phyloP scores from a whole-genome alignment of 1,140 invertebrate genomes.

The Lineus longissimus region DNA sequence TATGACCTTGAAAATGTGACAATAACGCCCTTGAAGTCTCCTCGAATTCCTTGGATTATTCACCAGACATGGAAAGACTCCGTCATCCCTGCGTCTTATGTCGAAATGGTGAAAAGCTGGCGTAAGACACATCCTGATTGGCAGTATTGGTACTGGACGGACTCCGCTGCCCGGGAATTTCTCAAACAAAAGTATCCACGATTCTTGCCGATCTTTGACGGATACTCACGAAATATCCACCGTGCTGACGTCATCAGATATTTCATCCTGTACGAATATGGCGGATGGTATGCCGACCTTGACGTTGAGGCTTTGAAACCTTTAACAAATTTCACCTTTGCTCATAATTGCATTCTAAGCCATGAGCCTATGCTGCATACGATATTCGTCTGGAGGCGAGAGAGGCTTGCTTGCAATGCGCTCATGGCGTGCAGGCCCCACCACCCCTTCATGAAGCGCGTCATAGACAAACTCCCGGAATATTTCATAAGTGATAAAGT shows the following conservation, averaged over 20 bases:
- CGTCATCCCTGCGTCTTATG: slow-evolving; percentile 2
- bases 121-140: slow-evolving; percentile 8
- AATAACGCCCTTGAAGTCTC: too few relatives aligned
- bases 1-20: too few relatives aligned
- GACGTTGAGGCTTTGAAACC: slow-evolving; percentile 10
- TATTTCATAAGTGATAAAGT: too few relatives aligned
- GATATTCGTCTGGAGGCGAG: too few relatives aligned
- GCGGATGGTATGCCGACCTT: slow-evolving; percentile 12
- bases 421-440: too few relatives aligned
- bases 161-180: slow-evolving; percentile 8
- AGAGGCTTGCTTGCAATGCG: too few relatives aligned
- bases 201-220: slow-evolving; percentile 7
- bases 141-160: slow-evolving; percentile 21
- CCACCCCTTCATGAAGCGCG: too few relatives aligned
- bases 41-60: slow-evolving; percentile 15
- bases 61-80: slow-evolving; percentile 18
- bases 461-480: too few relatives aligned
- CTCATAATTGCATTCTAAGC: neutral
- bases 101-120: slow-evolving; percentile 10
- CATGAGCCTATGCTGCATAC: neutral
- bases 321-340: neutral
- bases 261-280: slow-evolving; percentile 10
- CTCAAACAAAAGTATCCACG: slow-evolving; percentile 13
- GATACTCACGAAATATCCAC: slow-evolving; percentile 11
- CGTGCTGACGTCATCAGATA: slow-evolving; percentile 13